These are phyloP conservation scores for Onchidella celtica DNA, from an alignment of 2,888 invertebrate genomes.

Conservation along the genomic window DNA sequence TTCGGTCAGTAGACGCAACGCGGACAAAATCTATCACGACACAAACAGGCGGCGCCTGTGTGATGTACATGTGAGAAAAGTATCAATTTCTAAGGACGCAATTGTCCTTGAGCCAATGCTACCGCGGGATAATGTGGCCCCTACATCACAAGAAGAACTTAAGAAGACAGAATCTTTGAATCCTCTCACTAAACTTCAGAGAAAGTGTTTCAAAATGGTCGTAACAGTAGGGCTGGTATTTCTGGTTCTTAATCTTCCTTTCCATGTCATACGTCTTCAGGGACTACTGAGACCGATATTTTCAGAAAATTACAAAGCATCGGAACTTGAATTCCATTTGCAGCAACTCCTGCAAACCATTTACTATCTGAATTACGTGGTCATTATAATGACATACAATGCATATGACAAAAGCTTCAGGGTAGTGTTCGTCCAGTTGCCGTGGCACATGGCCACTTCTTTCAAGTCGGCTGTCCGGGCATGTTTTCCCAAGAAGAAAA, in stretches of 20 bases:
- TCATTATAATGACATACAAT: constrained; percentile 86
- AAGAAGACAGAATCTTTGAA: background rate
- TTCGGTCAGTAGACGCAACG: no score
- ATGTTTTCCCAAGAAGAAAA: constrained; percentile 11
- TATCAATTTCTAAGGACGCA: background rate
- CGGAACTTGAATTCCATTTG: constrained; percentile 60
- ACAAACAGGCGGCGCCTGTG: no score
- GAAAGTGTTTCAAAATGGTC: constrained; percentile 88
- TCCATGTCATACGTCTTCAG: constrained; percentile 70
- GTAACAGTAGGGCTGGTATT: constrained; percentile 90
- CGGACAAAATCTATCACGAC: no score
- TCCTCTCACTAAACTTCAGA: constrained; percentile 56
- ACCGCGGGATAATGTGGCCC: background rate
- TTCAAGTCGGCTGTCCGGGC: constrained; percentile 18
- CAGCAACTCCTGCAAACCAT: constrained; percentile 84
- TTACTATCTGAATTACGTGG: constrained; percentile 91
- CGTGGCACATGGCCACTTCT: constrained; percentile 21
- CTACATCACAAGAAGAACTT: background rate
- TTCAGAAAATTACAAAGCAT: constrained; percentile 55
- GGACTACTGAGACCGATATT: constrained; percentile 62
- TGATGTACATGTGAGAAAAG: no score
- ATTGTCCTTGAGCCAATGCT: background rate
- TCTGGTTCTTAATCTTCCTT: constrained; percentile 85
- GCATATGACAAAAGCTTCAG: constrained; percentile 79
- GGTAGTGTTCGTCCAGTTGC: constrained; percentile 57